Percentiles rank a stretch among this genome's conserved stretches.
Evolutionary conservation across 1,140 invertebrate species (phyloP).

Genomic region (Drosophila nikananu): DNA sequence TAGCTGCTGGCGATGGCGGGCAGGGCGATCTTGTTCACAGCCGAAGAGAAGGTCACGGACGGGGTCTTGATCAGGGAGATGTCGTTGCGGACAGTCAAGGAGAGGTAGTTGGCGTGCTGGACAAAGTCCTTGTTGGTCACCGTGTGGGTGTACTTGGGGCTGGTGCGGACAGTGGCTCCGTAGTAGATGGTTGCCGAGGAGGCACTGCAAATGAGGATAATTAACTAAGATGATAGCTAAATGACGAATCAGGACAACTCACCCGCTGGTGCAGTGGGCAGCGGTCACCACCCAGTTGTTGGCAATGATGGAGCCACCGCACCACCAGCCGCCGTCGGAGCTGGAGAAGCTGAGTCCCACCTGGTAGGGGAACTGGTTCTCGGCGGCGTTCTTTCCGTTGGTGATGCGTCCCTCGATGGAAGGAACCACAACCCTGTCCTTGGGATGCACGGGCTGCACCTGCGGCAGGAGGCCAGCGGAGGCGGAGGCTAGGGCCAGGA

Average conservation of each 20-base stretch:
- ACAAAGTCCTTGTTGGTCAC: constrained; percentile 41
- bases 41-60: background rate
- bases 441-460: constrained; percentile 54
- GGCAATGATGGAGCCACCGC: constrained; percentile 87
- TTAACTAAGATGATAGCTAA: background rate
- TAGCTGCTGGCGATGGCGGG: constrained; percentile 30
- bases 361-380: constrained; percentile 86
- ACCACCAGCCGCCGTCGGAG: constrained; percentile 74
- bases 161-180: constrained; percentile 48
- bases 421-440: constrained; percentile 32
- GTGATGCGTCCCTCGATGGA: constrained; percentile 74
- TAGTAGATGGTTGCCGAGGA: constrained; percentile 36
- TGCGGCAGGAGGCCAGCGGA: constrained; percentile 64
- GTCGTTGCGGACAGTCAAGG: constrained; percentile 30
- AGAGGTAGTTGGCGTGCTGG: constrained; percentile 47
- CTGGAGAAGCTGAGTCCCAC: constrained; percentile 85
- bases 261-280: constrained; percentile 86
- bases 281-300: constrained; percentile 86
- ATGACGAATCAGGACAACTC: background rate
- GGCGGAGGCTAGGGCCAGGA: constrained; percentile 63
- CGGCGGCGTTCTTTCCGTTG: constrained; percentile 61
- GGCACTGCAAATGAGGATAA: constrained; percentile 5
- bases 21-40: constrained; percentile 30
- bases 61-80: constrained; percentile 44
- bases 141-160: constrained; percentile 38